Evolutionary conservation across 1,140 invertebrate genomes (phyloP).

Genomic region (Acromyrmex heyeri): DNA sequence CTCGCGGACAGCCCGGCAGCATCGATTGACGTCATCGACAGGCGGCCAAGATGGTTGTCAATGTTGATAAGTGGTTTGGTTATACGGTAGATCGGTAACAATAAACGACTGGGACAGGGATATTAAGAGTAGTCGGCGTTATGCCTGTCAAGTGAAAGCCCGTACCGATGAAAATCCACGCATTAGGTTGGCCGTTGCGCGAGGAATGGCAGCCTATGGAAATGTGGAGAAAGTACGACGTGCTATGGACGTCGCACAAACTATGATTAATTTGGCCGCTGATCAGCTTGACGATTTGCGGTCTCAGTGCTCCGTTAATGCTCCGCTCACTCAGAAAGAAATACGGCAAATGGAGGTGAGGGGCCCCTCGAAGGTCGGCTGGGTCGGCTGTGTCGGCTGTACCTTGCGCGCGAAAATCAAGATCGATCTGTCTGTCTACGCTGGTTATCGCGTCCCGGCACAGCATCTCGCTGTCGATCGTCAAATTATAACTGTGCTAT

Average conservation of each 20-base stretch:
- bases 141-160: slow-evolving; percentile 72
- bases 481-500: slow-evolving; percentile 43
- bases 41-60: slow-evolving; percentile 77
- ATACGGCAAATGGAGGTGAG: slow-evolving; percentile 96
- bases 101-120: slow-evolving; percentile 50
- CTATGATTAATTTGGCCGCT: slow-evolving; percentile 98
- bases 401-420: background rate
- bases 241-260: slow-evolving; percentile 91
- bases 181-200: slow-evolving; percentile 66
- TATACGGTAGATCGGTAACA: slow-evolving; percentile 74
- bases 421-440: background rate
- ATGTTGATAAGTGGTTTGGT: slow-evolving; percentile 80
- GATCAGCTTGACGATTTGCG: slow-evolving; percentile 96
- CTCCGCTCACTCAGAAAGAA: slow-evolving; percentile 96
- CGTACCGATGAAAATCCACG: slow-evolving; percentile 71
- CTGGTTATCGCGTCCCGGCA: slow-evolving; percentile 27
- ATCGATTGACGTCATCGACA: slow-evolving; percentile 76
- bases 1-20: slow-evolving; percentile 64
- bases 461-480: slow-evolving; percentile 1
- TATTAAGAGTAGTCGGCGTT: slow-evolving; percentile 46
- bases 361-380: background rate
- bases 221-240: slow-evolving; percentile 87
- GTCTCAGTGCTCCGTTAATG: slow-evolving; percentile 95
- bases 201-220: slow-evolving; percentile 86
- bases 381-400: background rate